Evolutionary conservation across 2,797 vertebrate genomes (phyloP), one percentile per base, ranked within the genome.

Genomic region (Notolabrus celidotus): DNA sequence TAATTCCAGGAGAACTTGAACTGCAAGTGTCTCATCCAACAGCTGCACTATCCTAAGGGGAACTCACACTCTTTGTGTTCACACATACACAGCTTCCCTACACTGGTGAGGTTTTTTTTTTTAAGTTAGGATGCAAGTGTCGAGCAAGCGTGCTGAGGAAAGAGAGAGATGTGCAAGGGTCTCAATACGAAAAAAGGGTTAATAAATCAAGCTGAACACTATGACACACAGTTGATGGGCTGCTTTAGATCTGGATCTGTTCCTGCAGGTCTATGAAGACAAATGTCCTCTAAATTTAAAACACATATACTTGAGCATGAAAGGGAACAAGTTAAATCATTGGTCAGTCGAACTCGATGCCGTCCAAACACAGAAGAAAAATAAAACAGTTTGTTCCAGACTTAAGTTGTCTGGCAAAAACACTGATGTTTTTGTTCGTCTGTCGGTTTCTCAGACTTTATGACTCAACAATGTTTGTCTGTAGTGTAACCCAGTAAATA

Each of bases 401-500:
- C 31, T 46, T 8, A 27, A 56, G 31, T 67, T 20, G 16, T 34
- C 55, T 77, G 67, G 42, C 64, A 49, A 59, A 62, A 74, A 74
- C 39, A 61, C 69, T 71, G 63, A 45, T 79, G 53, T 58, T 80
- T 77, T 58, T 55, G 17, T 39, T 51, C 29, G 51, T 60, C 27
- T 34, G 58, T 79, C 70, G 67, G 45, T 36, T 20, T 81, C 45
- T 59, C 4, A 59, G 51, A 70, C 62, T 65, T 77, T 25, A 57
- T 84, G 73, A 82, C 61, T 83, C 72, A 81, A 59, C 17, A 56
- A 55, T 76, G 65, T 86, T 72, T 82, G 75, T 83, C 74, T 70
- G 63, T 11, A 72, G 66, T 46, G 61, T 49, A 71, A 76, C 58
- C 33, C 60, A 69, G 56, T 68, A 74, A 80, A 74, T 76, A 80